Evolutionary conservation across 2,797 vertebrate genomes (phyloP).

Genomic region (Sebastes wilsoni): DNA sequence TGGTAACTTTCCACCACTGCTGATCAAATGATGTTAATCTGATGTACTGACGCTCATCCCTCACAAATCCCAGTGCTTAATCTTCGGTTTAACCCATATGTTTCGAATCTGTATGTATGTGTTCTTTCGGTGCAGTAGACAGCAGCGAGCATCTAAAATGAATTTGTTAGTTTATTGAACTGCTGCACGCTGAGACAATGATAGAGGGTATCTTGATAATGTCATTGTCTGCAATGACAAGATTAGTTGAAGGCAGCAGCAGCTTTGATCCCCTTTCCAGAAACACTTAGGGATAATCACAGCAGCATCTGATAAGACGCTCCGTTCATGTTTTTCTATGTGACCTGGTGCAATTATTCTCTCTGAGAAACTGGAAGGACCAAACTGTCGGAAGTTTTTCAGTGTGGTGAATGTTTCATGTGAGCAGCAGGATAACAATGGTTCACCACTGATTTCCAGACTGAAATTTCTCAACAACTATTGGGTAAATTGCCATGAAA

Average conservation of each 20-base stretch:
- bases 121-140: slow-evolving; percentile 18
- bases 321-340: slow-evolving; percentile 31
- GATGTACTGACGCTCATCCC: slow-evolving; percentile 57
- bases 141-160: slow-evolving; percentile 17
- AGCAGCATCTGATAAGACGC: slow-evolving; percentile 57
- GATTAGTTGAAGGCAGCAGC: slow-evolving; percentile 38
- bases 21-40: slow-evolving; percentile 63
- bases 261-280: slow-evolving; percentile 45
- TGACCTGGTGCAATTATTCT: slow-evolving; percentile 31
- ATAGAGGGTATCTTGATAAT: slow-evolving; percentile 43
- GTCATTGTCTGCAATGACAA: slow-evolving; percentile 40
- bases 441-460: neutral
- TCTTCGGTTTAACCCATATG: slow-evolving; percentile 49
- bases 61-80: slow-evolving; percentile 65
- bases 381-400: neutral
- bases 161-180: slow-evolving; percentile 41
- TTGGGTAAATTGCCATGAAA: neutral
- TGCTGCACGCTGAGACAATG: slow-evolving; percentile 22
- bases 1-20: slow-evolving; percentile 11
- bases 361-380: slow-evolving; percentile 7
- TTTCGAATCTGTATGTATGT: slow-evolving; percentile 34
- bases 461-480: neutral
- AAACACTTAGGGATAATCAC: slow-evolving; percentile 59
- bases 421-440: neutral
- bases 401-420: neutral